phyloP scores from a whole-genome alignment of 2,888 invertebrate species.

The Seira sanloemensis region DNA sequence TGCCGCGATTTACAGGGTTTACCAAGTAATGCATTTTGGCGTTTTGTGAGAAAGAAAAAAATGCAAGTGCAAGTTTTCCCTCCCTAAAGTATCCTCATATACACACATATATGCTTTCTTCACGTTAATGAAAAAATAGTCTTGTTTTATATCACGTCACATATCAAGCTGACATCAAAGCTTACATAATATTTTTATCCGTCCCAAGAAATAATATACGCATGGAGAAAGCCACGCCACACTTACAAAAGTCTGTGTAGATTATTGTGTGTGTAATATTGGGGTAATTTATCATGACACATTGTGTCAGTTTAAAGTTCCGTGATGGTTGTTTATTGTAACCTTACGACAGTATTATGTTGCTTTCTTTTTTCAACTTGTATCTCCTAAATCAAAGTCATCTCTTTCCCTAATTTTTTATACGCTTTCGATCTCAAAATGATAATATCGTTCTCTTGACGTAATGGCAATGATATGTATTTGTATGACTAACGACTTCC shows the following conservation, averaged over 20 bases:
- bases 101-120: background rate
- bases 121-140: slow-evolving; percentile 1
- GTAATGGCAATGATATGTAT: too few relatives aligned
- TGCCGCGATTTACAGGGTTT: background rate
- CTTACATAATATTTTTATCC: background rate
- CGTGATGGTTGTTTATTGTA: slow-evolving; percentile 51
- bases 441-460: too few relatives aligned
- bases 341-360: slow-evolving; percentile 56
- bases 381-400: slow-evolving; percentile 56
- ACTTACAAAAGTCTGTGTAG: too few relatives aligned
- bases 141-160: background rate
- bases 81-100: background rate
- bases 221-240: background rate
- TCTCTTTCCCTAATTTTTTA: too few relatives aligned
- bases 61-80: too few relatives aligned
- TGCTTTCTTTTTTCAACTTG: slow-evolving; percentile 51
- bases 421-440: too few relatives aligned
- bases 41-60: background rate
- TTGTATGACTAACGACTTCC: too few relatives aligned
- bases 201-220: background rate
- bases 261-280: background rate
- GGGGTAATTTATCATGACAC: slow-evolving; percentile 31
- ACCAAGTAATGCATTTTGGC: background rate
- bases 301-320: slow-evolving; percentile 39
- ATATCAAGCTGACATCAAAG: slow-evolving; percentile 6